phyloP scores from a whole-genome alignment of 2,113 vertebrate genomes.

The Enhydra lutris region DNA sequence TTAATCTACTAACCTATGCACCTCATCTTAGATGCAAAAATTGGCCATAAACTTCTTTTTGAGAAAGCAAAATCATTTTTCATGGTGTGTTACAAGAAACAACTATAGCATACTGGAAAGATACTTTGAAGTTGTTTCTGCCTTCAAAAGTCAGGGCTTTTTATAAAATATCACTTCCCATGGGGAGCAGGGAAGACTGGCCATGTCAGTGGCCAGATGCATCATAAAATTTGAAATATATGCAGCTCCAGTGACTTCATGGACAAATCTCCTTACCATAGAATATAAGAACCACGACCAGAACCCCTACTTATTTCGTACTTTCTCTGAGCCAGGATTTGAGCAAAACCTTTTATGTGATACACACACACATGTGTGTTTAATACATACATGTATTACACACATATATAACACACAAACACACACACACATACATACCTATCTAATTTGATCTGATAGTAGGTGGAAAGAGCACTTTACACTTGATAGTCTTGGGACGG shows the following conservation, averaged over 20 bases:
- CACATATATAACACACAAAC: too few species aligned
- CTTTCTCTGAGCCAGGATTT: background rate
- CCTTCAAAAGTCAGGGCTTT: background rate
- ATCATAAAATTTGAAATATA: background rate
- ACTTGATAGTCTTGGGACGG: background rate
- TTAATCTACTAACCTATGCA: background rate
- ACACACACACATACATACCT: too few species aligned
- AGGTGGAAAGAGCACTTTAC: too few species aligned
- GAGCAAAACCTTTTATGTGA: background rate
- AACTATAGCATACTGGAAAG: background rate
- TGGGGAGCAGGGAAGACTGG: fast-evolving
- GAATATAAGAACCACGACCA: background rate
- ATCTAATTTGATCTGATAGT: background rate
- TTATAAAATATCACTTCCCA: background rate
- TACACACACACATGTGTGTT: too few species aligned
- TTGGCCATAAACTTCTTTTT: background rate
- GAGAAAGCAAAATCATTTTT: background rate
- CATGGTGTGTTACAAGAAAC: background rate
- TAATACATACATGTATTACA: too few species aligned
- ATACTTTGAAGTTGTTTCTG: background rate
- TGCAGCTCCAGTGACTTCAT: background rate
- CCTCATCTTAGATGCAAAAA: background rate
- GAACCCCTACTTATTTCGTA: too few species aligned
- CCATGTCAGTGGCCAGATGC: too few species aligned
- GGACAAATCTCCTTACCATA: background rate